Evolutionary conservation across 1,140 invertebrate species (phyloP).

Genomic region (Dryas iulia): DNA sequence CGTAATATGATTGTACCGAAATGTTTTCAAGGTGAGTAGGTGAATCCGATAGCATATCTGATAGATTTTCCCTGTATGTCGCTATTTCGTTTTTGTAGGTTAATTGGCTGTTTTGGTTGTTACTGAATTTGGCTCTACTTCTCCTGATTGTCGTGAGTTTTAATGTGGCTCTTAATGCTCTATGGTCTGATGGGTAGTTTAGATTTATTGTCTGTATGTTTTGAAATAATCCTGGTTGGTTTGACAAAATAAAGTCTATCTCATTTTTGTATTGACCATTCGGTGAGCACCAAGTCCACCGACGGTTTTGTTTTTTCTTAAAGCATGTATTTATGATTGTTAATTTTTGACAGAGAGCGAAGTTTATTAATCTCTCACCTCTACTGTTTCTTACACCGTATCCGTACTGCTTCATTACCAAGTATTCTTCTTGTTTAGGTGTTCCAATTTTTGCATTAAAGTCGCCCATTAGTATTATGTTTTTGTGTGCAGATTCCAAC

Average conservation of each 20-base stretch:
- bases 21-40: neutral
- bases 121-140: neutral
- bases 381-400: too few species aligned
- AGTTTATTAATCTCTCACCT: too few species aligned
- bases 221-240: slow-evolving; percentile 8
- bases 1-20: slow-evolving; percentile 25
- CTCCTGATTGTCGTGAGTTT: neutral
- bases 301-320: too few species aligned
- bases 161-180: slow-evolving; percentile 15
- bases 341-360: too few species aligned
- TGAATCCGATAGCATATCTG: neutral
- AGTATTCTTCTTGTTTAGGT: too few species aligned
- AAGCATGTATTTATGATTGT: too few species aligned
- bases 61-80: neutral
- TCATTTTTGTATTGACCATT: slow-evolving; percentile 13
- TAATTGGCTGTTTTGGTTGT: neutral
- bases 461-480: too few species aligned
- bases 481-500: too few species aligned
- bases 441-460: too few species aligned
- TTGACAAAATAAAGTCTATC: slow-evolving; percentile 23
- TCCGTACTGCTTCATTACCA: too few species aligned
- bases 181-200: slow-evolving; percentile 20
- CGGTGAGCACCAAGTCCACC: slow-evolving; percentile 13
- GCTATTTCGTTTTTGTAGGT: slow-evolving; percentile 21
- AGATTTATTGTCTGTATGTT: slow-evolving; percentile 22